Base-by-base conservation (phyloP, 2,888 invertebrate species). In the Stratiomys singularior region DNA sequence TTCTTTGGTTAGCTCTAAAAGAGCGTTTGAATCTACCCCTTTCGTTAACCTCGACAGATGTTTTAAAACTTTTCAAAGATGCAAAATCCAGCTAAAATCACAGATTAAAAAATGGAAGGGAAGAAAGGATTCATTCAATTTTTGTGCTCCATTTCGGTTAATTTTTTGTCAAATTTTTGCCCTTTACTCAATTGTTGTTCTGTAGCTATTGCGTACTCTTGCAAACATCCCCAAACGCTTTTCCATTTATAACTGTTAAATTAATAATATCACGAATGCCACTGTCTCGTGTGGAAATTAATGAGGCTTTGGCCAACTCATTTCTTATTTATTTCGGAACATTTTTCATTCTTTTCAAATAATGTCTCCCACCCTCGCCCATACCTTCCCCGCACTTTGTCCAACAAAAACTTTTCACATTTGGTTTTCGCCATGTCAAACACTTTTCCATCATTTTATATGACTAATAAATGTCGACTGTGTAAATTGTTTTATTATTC, bases 401-500 rank as follows among this genome's bases (percentile, higher is more conserved):
- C 66, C n/a, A 37, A 37, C 46, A 21, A 47, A 25, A 72, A 72
- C 52, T 72, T 56, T 52, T 72, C 71, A 72, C 71, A 72, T 72
- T 72, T 56, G 71, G 47, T 72, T 52, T 56, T 56, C 52, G 15
- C 56, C 71, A 56, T 28, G 56, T 72, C 71, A 72, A 72, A 72
- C 71, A 72, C n/a, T 56, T 56, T 52, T 72, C 71, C 21, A 72
- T 56, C 71, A 52, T 72, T 56, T 72, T 46, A 72, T 52, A 52
- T 23, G 52, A 52, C 71, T 72, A 72, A 72, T 72, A 72, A 72
- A 72, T 72, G 71, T 72, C 71, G 52, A 52, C 71, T 72, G 46
- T 72, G 71, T 72, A 72, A 72, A 72, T 72, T 72, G 71, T 72
- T 72, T 72, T 72, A 72, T 72, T 72, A 72, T 72, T 72, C 71